Conservation (phyloP, 2,888 invertebrate genomes). For the Dichetophora obliterata region DNA sequence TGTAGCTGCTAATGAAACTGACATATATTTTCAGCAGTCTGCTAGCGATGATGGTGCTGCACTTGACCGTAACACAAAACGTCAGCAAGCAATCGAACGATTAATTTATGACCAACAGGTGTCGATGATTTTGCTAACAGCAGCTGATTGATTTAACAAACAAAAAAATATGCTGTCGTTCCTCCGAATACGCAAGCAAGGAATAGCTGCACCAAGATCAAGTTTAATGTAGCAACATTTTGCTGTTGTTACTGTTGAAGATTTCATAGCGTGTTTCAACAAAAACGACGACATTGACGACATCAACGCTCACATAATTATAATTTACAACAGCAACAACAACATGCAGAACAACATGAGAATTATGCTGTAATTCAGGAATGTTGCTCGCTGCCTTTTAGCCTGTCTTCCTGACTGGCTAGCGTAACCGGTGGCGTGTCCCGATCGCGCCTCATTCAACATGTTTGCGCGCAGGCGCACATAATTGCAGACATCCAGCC, state of each 20-base stretch:
- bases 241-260: slow-evolving; percentile 3
- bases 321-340: slow-evolving; percentile 36
- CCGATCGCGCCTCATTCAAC: slow-evolving; percentile 20
- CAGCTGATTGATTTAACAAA: slow-evolving; percentile 43
- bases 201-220: slow-evolving; percentile 4
- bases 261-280: slow-evolving; percentile 24
- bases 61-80: not conserved
- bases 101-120: slow-evolving; percentile 56
- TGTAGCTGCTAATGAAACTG: not conserved
- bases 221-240: slow-evolving; percentile 14
- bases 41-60: not conserved
- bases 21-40: not conserved
- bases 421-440: slow-evolving; percentile 33
- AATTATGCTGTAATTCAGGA: not conserved
- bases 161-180: not conserved
- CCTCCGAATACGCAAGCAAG: not conserved
- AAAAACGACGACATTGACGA: not conserved
- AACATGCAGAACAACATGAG: not conserved
- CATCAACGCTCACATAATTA: slow-evolving; percentile 30
- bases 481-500: slow-evolving; percentile 44
- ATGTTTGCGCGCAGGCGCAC: slow-evolving; percentile 28
- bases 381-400: not conserved
- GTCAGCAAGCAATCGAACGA: slow-evolving; percentile 43
- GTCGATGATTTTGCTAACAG: slow-evolving; percentile 55
- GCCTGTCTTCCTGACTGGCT: slow-evolving; percentile 1